A percentile compares a stretch with the other conserved stretches of the same genome.
Evolutionary conservation across 2,113 vertebrate genomes (phyloP).

Genomic region (Etheostoma cragini): DNA sequence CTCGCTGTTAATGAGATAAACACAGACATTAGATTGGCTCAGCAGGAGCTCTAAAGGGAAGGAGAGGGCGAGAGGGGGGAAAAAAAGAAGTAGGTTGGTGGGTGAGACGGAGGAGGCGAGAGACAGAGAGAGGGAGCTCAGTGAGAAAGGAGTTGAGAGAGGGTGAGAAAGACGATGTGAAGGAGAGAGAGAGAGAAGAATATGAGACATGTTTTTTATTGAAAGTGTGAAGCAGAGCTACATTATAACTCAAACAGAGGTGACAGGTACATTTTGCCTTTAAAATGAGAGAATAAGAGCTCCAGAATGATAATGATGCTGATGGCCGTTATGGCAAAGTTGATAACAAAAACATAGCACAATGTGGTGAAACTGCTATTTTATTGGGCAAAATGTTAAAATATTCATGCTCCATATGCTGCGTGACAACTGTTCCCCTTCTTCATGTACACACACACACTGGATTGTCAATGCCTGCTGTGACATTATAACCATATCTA

Average conservation of each 20-base stretch:
- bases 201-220: constrained; percentile 5
- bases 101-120: constrained; percentile 31
- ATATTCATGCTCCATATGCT: constrained; percentile 64
- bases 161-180: constrained; percentile 35
- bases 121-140: neutral
- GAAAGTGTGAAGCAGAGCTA: constrained; percentile 31
- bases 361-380: constrained; percentile 35
- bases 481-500: constrained; percentile 50
- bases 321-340: constrained; percentile 30
- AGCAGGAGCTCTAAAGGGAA: constrained; percentile 42
- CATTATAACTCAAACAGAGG: constrained; percentile 38
- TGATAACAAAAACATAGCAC: constrained; percentile 46
- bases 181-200: constrained; percentile 43
- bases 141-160: neutral
- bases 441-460: neutral
- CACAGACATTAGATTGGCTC: constrained; percentile 79
- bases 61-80: constrained; percentile 32
- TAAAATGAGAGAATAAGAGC: constrained; percentile 17
- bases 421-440: constrained; percentile 14
- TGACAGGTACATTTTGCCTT: constrained; percentile 40
- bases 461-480: constrained; percentile 47
- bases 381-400: constrained; percentile 52
- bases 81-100: constrained; percentile 27
- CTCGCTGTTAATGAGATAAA: constrained; percentile 81
- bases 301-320: constrained; percentile 37